phyloP scores from a whole-genome alignment of 1,140 invertebrate genomes.

The Pinna nobilis region DNA sequence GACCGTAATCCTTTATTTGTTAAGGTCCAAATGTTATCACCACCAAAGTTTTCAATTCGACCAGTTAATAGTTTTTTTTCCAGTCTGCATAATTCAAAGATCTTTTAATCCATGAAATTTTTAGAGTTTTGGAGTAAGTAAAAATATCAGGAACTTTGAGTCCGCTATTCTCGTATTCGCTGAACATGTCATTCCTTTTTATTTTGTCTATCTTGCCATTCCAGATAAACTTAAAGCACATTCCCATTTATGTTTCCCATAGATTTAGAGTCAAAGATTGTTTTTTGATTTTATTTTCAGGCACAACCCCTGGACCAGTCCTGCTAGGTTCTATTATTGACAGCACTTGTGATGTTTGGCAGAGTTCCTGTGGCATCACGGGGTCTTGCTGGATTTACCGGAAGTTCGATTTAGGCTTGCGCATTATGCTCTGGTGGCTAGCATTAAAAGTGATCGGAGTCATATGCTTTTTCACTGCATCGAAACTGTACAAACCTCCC shows the following conservation, averaged over 20 bases:
- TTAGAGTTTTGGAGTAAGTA: background rate
- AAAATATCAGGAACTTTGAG: background rate
- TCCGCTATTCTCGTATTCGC: background rate
- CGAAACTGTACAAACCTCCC: constrained; percentile 47
- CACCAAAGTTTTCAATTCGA: background rate
- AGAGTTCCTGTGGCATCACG: constrained; percentile 61
- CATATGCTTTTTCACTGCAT: constrained; percentile 43
- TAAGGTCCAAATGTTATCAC: background rate
- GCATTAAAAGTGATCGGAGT: constrained; percentile 34
- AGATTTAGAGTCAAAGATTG: background rate
- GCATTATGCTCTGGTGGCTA: constrained; percentile 47
- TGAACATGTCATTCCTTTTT: background rate
- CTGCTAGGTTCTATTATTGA: constrained; percentile 68
- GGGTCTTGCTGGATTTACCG: constrained; percentile 74
- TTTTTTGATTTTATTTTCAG: constrained; percentile 40
- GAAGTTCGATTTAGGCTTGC: constrained; percentile 58
- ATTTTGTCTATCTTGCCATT: constrained; percentile 1
- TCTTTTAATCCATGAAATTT: background rate
- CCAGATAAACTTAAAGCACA: background rate
- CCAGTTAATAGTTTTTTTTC: background rate
- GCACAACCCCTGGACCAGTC: constrained; percentile 71
- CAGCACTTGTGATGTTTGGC: constrained; percentile 69
- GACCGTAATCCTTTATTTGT: background rate
- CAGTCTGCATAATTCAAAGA: background rate
- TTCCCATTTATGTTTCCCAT: background rate